phyloP scores from a whole-genome alignment of 2,888 invertebrate species.

The Eupithecia vulgata region DNA sequence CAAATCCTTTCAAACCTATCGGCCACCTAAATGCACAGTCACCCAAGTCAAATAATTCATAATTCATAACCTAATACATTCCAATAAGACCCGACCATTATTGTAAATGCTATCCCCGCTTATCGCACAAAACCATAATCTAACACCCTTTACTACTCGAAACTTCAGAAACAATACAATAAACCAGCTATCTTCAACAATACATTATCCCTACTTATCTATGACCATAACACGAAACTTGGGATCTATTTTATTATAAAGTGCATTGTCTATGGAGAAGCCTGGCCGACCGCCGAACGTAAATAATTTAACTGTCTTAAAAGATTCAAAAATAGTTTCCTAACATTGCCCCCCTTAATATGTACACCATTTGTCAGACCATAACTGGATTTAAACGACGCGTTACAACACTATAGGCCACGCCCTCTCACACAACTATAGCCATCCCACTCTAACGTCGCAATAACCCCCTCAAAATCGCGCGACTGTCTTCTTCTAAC shows the following conservation, averaged over 20 bases:
- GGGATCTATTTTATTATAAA: slow-evolving; percentile 83
- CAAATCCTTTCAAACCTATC: slow-evolving; percentile 7
- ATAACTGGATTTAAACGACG: slow-evolving; percentile 83
- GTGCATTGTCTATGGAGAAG: slow-evolving; percentile 81
- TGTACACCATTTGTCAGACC: slow-evolving; percentile 84
- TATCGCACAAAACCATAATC: slow-evolving; percentile 72
- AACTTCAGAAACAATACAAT: slow-evolving; percentile 76
- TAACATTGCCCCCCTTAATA: slow-evolving; percentile 84
- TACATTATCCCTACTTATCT: slow-evolving; percentile 81
- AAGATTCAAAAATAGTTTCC: slow-evolving; percentile 85
- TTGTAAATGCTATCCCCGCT: slow-evolving; percentile 66
- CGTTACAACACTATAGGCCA: slow-evolving; percentile 71
- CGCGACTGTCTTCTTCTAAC: slow-evolving; percentile 62
- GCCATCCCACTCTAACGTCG: slow-evolving; percentile 54
- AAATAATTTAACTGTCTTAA: slow-evolving; percentile 85
- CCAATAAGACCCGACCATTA: slow-evolving; percentile 61
- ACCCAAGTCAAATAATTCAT: slow-evolving; percentile 50
- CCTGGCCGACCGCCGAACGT: slow-evolving; percentile 76
- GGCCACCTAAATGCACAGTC: slow-evolving; percentile 37
- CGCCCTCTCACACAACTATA: slow-evolving; percentile 66
- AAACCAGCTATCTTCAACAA: slow-evolving; percentile 79
- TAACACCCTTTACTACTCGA: slow-evolving; percentile 79
- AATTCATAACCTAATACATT: slow-evolving; percentile 49
- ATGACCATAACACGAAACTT: slow-evolving; percentile 77
- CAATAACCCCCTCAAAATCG: slow-evolving; percentile 17